These are phyloP conservation scores for Falcaria lacertinaria DNA, from an alignment of 2,888 invertebrate species.

Conservation along the genomic window DNA sequence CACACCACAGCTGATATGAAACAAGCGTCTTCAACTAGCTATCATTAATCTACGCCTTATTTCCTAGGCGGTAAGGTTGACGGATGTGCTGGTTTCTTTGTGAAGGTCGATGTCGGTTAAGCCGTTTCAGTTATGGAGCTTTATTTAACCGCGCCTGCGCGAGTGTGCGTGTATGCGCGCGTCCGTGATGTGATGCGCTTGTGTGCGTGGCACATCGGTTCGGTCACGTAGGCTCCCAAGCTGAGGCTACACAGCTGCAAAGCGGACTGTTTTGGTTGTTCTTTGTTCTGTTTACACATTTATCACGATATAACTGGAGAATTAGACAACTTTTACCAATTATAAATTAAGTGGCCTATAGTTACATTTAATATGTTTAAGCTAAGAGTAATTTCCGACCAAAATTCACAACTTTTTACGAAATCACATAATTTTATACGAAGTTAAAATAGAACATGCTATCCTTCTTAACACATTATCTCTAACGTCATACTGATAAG, in stretches of 20 bases:
- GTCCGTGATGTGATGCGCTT: conserved; percentile 30
- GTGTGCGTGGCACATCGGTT: conserved; percentile 64
- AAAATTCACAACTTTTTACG: background rate
- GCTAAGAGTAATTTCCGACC: too few species aligned
- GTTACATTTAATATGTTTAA: background rate
- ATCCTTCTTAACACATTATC: background rate
- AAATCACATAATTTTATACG: background rate
- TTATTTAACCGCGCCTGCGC: conserved; percentile 54
- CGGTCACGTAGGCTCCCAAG: conserved; percentile 72
- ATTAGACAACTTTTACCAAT: background rate
- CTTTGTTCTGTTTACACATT: conserved; percentile 37
- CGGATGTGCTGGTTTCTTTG: conserved; percentile 64
- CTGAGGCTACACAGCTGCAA: conserved; percentile 32
- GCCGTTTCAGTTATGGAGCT: conserved; percentile 22
- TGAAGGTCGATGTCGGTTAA: conserved; percentile 66
- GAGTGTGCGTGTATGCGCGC: conserved; percentile 45
- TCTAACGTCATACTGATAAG: background rate
- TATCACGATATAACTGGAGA: background rate
- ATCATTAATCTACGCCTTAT: conserved; percentile 34
- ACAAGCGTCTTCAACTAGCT: conserved; percentile 27
- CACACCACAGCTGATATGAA: conserved; percentile 13
- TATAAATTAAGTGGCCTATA: background rate
- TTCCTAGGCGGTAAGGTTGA: conserved; percentile 29
- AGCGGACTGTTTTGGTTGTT: conserved; percentile 54
- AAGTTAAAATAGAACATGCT: background rate